Evolutionary conservation across 35 echinoderm and acorn worm genomes (phyloP), one percentile per base, ranked within the genome.

Genomic region (Nesometra sesokonis): DNA sequence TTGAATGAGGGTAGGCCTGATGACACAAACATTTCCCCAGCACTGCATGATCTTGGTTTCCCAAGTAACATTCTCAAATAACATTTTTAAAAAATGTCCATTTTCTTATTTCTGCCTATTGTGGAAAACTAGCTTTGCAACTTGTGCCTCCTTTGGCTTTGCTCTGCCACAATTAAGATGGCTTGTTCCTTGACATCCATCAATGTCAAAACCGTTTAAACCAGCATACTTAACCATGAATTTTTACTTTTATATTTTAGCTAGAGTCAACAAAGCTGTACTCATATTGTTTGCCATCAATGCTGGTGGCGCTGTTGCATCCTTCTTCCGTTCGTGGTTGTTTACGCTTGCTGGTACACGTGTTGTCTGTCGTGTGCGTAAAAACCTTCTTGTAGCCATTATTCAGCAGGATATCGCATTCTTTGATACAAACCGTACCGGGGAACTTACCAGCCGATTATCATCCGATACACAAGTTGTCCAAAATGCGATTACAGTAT

Each of bases 381-480:
- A 79, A 13, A 39, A 85, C 31, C 93, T 99, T 15, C 94, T 99
- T 77, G 90, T 37, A 29, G 87, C 96, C 11, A 90, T 99, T 47
- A 92, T 99, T 47, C 43, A 87, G 57, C 96, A 99, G 47, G 96
- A 99, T 38, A 89, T 99, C 78, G 96, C 92, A 4, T 99, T 99
- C 78, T 99, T 99, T 88, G 96, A 99, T 78, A 90, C 78, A n/a
- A 99, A 94, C 40, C 37, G 96, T 15, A 99, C 96, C 0, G 96
- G 96, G 31, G 96, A 99, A 77, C 88, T 99, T 11, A 99, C 96
- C 19, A 99, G 87, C 31, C 84, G 96, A 0, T 83, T 99, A 23
- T 99, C 96, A 0, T 99, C 96, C 5, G 96, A 99, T 82, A 94
- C 96, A 0, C 92, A 94, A 83, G 96, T 94, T 52, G 88, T 99